Base-by-base conservation (phyloP, 1,140 invertebrate species). In the Monochamus saltuarius region DNA sequence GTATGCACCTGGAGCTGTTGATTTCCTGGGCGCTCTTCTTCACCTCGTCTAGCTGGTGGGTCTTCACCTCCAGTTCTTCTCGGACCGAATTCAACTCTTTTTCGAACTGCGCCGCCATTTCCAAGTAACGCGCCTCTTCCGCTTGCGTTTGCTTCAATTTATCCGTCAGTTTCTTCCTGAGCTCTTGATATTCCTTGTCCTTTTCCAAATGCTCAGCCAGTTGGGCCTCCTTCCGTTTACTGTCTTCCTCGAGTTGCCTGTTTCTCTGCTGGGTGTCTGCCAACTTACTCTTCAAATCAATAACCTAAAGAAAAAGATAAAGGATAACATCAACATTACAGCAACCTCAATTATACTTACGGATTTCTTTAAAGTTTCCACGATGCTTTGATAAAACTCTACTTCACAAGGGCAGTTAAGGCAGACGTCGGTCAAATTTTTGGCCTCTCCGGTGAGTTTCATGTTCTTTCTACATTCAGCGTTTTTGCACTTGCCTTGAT, bases 321-420 rank as follows among this genome's bases (percentile, higher is more conserved):
- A 29, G 22, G 22, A 6, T 29, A 29, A 3, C 2, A 29, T 29
- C 6, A 6, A 29, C 6, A 3, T 29, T 29, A 29, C 22, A 3
- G 22, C 6, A 29, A 29, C 22, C 22, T 6, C 6, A 29, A 6
- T 34, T 29, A 34, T 42, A 39, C 39, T 53, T 60, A 66, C 64
- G 29, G 64, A 62, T 59, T 59, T 61, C 42, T 66, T 66, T 2
- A 67, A 38, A 9, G 59, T 58, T 39, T 67, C 65, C 11, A 67
- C 54, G 34, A 67, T 57, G 19, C 45, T 61, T 14, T 63, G 53
- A 43, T 67, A 67, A 58, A 63, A 67, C 19, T 67, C 65, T 4
- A 63, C 51, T 52, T 61, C 65, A 29, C 65, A 67, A 14, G 61
- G 65, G 34, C 65, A 67, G 10, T 35, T 50, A 1, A 55, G 13